A percentile compares a stretch with the other conserved stretches of the same genome.
phyloP scores from a whole-genome alignment of 1,140 invertebrate species.

The Bombus vancouverensis region DNA sequence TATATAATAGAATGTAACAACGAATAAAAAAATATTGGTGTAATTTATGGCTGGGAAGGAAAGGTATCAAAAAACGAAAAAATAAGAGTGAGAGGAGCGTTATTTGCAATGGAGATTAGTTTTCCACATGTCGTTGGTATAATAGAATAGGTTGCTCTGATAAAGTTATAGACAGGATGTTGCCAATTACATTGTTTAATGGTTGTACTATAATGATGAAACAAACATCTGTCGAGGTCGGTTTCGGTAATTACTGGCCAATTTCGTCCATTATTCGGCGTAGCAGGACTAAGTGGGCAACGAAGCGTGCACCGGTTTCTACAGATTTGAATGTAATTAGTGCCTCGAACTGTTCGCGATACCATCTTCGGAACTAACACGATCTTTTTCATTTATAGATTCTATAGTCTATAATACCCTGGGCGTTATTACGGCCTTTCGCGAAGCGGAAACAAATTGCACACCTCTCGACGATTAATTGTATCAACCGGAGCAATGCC shows the following conservation, averaged over 20 bases:
- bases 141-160: constrained; percentile 28
- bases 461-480: background rate
- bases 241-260: constrained; percentile 74
- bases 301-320: constrained; percentile 59
- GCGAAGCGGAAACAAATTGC: background rate
- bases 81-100: background rate
- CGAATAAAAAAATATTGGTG: background rate
- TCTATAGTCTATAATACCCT: background rate
- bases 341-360: background rate
- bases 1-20: background rate
- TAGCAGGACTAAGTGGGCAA: constrained; percentile 35
- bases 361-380: constrained; percentile 11
- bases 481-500: background rate
- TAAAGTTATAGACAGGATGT: constrained; percentile 68
- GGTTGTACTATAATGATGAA: constrained; percentile 67
- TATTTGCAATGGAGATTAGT: constrained; percentile 10
- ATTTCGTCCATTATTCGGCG: constrained; percentile 59
- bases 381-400: background rate
- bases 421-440: background rate
- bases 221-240: constrained; percentile 73
- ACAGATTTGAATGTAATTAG: constrained; percentile 62
- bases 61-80: too few species aligned
- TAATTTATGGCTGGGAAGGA: too few species aligned
- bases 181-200: constrained; percentile 79
- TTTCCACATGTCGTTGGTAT: background rate